A percentile compares a stretch with the other conserved stretches of the same genome.
phyloP scores from a whole-genome alignment of 2,113 vertebrate species.

The Uropsilus gracilis region DNA sequence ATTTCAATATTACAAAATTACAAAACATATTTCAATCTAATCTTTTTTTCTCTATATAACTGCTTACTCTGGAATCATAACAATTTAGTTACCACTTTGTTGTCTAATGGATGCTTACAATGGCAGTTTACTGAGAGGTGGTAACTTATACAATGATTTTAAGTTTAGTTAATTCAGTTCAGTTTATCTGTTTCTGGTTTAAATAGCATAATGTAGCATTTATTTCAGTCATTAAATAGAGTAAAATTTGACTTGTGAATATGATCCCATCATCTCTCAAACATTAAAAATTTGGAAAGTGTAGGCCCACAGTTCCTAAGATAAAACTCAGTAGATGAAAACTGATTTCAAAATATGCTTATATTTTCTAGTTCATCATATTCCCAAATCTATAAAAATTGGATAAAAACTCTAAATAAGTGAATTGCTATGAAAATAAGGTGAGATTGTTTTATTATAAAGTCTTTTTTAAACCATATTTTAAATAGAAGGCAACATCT shows the following conservation, averaged over 20 bases:
- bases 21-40: neutral
- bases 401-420: neutral
- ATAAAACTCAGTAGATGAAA: neutral
- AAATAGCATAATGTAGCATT: neutral
- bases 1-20: neutral
- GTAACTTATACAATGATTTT: neutral
- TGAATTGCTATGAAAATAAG: neutral
- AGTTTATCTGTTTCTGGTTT: neutral
- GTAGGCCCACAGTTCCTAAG: neutral
- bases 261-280: neutral
- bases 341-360: rapidly evolving
- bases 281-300: neutral
- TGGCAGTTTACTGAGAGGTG: neutral
- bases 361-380: neutral
- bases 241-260: neutral
- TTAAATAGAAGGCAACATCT: no score
- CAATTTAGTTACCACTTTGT: neutral
- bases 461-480: neutral
- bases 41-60: no score
- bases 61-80: neutral
- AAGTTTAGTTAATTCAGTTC: neutral
- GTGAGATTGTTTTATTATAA: neutral
- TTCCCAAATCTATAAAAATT: neutral
- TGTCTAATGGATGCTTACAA: neutral
- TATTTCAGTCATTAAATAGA: neutral